A percentile compares a stretch with the other conserved stretches of the same genome.
Evolutionary conservation across 2,888 invertebrate genomes (phyloP).

Genomic region (Drosophila eohydei): DNA sequence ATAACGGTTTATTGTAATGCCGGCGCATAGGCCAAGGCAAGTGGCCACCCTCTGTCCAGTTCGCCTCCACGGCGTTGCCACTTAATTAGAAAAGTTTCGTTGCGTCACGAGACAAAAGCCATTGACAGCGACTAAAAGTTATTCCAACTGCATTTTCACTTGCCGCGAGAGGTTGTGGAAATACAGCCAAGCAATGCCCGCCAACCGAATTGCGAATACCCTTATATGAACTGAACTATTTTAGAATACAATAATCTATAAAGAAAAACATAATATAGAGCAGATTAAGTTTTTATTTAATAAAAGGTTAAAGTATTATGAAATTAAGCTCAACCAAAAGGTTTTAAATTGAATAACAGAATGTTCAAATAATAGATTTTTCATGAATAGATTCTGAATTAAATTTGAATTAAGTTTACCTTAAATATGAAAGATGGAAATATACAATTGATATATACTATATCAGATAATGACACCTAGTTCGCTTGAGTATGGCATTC

Average conservation of each 20-base stretch:
- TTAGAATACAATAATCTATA: too few species aligned
- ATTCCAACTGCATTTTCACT: constrained; percentile 55
- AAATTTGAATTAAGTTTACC: too few species aligned
- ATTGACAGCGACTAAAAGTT: constrained; percentile 73
- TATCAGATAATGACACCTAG: too few species aligned
- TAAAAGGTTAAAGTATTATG: too few species aligned
- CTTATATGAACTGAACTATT: neutral
- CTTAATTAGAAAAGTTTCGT: constrained; percentile 80
- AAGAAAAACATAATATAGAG: too few species aligned
- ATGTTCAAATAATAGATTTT: too few species aligned
- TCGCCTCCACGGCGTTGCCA: constrained; percentile 61
- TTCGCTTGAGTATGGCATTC: neutral
- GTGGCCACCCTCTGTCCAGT: constrained; percentile 48
- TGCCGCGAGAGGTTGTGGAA: constrained; percentile 13
- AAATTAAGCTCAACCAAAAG: too few species aligned
- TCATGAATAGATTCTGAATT: too few species aligned
- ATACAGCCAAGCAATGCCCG: neutral
- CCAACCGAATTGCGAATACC: neutral
- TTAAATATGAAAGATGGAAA: too few species aligned
- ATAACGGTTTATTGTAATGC: constrained; percentile 79
- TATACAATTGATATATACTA: too few species aligned
- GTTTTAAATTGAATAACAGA: too few species aligned
- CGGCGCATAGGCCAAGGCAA: constrained; percentile 67
- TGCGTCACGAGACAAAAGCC: constrained; percentile 76
- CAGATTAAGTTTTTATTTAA: too few species aligned